These are phyloP conservation scores for Caenorhabditis panamensis DNA, from an alignment of 2,888 invertebrate species.

Conservation along the genomic window DNA sequence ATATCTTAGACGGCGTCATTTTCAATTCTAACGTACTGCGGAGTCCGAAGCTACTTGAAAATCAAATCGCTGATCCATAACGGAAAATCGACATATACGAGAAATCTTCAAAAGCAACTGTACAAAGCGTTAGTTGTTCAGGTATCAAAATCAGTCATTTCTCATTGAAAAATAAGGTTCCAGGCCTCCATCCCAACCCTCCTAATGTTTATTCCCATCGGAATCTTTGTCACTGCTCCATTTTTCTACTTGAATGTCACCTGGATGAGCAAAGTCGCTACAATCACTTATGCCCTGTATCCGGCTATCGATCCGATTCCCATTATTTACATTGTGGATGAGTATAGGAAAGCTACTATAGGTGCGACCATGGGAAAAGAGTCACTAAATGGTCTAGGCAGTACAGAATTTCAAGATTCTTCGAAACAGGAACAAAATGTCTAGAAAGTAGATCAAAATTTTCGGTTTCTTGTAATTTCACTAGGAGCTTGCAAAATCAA, in stretches of 20 bases:
- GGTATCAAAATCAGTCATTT: no score
- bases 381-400: no score
- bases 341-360: conserved; percentile 26
- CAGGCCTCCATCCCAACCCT: conserved; percentile 6
- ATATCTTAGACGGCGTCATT: conserved; percentile 15
- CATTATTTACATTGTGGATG: conserved; percentile 33
- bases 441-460: no score
- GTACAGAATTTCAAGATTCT: no score
- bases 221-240: conserved; percentile 19
- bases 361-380: no score
- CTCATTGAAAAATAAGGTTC: no score
- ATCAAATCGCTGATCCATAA: conserved; percentile 22
- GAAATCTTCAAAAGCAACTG: conserved; percentile 41
- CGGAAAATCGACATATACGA: conserved; percentile 19
- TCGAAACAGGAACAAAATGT: no score
- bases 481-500: no score
- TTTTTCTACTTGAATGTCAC: conserved; percentile 6
- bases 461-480: not conserved
- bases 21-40: conserved; percentile 18
- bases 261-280: conserved; percentile 14
- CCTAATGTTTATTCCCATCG: conserved; percentile 21
- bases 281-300: conserved; percentile 40
- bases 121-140: conserved; percentile 48
- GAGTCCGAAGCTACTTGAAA: conserved; percentile 17
- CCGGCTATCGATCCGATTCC: conserved; percentile 52